phyloP scores from a whole-genome alignment of 2,113 vertebrate species.

The Gobiocypris rarus region DNA sequence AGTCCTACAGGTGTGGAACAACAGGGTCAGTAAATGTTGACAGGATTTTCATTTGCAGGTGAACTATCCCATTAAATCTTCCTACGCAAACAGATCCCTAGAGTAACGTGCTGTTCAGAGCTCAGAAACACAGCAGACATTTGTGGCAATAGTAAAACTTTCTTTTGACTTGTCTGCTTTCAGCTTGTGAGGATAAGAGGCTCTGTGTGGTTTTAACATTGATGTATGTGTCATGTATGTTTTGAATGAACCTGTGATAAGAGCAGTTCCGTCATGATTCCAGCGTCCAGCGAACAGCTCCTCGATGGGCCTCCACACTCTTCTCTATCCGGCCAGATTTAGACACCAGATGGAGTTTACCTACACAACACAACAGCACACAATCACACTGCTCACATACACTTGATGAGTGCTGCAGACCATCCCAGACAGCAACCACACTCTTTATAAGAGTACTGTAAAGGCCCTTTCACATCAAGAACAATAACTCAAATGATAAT shows the following conservation, averaged over 20 bases:
- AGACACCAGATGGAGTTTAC: slow-evolving; percentile 92
- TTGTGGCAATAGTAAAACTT: too few species aligned
- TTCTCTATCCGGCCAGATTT: slow-evolving; percentile 92
- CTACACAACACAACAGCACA: slow-evolving; percentile 65
- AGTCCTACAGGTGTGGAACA: too few species aligned
- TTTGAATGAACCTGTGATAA: slow-evolving; percentile 85
- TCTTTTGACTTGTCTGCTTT: too few species aligned
- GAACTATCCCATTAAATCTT: too few species aligned
- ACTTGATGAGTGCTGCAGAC: neutral
- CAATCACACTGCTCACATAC: neutral
- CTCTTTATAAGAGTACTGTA: neutral
- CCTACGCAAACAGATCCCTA: too few species aligned
- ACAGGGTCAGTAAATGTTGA: too few species aligned
- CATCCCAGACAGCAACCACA: neutral
- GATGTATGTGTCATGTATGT: neutral
- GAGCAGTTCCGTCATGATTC: slow-evolving; percentile 94
- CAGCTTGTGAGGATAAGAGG: too few species aligned
- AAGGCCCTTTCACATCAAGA: slow-evolving; percentile 33
- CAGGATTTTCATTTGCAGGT: too few species aligned
- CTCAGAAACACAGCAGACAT: too few species aligned
- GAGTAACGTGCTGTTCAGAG: too few species aligned
- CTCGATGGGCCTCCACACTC: slow-evolving; percentile 92
- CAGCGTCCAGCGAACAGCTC: slow-evolving; percentile 91
- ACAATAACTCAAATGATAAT: slow-evolving; percentile 4
- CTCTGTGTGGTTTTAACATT: neutral